Conservation (phyloP, 2,888 invertebrate genomes). For the Tetanocera ferruginea region DNA sequence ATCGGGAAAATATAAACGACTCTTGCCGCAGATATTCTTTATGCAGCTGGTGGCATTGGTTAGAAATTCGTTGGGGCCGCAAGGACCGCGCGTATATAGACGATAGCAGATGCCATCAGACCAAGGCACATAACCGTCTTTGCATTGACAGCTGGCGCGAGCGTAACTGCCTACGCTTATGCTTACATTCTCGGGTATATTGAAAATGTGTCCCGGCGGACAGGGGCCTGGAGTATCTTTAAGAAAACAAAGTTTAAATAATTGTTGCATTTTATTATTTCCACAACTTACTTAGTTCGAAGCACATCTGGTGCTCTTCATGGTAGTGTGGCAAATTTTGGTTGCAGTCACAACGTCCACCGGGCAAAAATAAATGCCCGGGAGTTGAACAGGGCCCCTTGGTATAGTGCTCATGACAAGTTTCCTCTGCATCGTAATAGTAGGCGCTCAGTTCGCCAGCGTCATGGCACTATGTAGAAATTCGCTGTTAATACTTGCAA, state of each 20-base stretch:
- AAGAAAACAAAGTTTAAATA: background rate
- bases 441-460: constrained; percentile 72
- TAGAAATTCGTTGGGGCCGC: constrained; percentile 78
- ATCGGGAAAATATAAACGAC: constrained; percentile 81
- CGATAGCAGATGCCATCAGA: constrained; percentile 82
- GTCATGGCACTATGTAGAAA: constrained; percentile 71
- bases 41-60: constrained; percentile 78
- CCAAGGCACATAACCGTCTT: constrained; percentile 77
- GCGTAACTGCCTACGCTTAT: constrained; percentile 43
- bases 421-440: constrained; percentile 75
- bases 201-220: constrained; percentile 79
- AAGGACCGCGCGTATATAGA: constrained; percentile 84
- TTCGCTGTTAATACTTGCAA: background rate
- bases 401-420: constrained; percentile 85
- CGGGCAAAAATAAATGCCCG: constrained; percentile 83
- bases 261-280: background rate
- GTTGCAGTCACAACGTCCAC: constrained; percentile 80
- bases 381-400: constrained; percentile 82
- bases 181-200: constrained; percentile 69
- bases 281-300: constrained; percentile 76
- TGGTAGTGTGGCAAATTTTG: constrained; percentile 81
- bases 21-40: constrained; percentile 80
- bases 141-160: constrained; percentile 78
- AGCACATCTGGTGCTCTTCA: constrained; percentile 78
- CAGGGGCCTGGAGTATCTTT: constrained; percentile 83